Conservation (phyloP, 2,888 invertebrate species). For the Trissonchulus latispiculum region DNA sequence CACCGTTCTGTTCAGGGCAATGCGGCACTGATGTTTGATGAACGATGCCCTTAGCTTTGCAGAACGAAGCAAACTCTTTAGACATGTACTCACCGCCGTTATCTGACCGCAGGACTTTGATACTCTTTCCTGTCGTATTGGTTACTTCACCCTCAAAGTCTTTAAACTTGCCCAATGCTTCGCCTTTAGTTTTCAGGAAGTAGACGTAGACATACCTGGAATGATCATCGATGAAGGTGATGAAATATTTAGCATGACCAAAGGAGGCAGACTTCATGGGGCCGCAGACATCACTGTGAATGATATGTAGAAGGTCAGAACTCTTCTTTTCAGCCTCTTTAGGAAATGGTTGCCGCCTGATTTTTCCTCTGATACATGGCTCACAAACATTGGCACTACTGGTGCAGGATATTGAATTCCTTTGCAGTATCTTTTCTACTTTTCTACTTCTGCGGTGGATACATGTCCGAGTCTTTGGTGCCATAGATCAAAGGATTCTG, state of each 20-base stretch:
- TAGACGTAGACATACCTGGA: conserved; percentile 1
- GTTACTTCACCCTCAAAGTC: conserved; percentile 10
- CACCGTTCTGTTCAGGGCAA: conserved; percentile 21
- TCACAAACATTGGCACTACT: neutral
- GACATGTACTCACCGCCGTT: conserved; percentile 23
- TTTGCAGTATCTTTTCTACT: neutral
- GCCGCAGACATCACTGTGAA: conserved; percentile 9
- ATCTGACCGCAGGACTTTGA: conserved; percentile 22
- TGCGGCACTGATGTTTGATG: conserved; percentile 22
- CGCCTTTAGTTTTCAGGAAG: neutral
- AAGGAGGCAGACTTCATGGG: neutral
- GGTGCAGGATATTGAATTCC: neutral
- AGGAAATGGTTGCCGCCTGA: neutral
- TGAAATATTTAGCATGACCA: neutral
- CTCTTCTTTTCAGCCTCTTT: neutral
- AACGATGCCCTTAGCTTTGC: conserved; percentile 10
- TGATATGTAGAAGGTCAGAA: neutral
- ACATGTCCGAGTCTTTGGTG: conserved; percentile 3
- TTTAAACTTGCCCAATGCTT: conserved; percentile 17
- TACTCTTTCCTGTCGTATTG: neutral
- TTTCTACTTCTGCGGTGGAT: neutral
- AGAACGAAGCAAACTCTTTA: conserved; percentile 16
- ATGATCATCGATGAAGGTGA: conserved; percentile 4
- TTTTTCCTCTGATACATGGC: neutral
- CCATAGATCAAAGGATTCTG: neutral